phyloP scores from a whole-genome alignment of 2,797 vertebrate species.

The Clarias pachynema region DNA sequence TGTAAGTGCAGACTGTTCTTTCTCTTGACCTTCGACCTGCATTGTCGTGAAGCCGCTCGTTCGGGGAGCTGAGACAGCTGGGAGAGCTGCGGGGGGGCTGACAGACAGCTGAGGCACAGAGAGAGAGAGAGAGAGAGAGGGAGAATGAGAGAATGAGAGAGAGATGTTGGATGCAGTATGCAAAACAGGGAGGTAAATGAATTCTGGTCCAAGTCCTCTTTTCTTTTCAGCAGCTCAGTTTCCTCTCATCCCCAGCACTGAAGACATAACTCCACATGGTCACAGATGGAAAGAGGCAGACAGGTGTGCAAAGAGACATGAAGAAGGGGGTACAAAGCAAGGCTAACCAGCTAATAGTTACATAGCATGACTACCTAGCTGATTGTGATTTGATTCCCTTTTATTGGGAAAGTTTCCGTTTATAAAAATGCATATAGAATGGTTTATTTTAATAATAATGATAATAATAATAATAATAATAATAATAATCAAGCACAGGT shows the following conservation, averaged over 20 bases:
- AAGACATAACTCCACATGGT: constrained; percentile 69
- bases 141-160: constrained; percentile 72
- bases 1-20: constrained; percentile 84
- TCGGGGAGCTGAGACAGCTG: constrained; percentile 80
- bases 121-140: constrained; percentile 58
- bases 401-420: neutral
- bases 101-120: constrained; percentile 62
- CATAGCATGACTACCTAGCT: neutral
- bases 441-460: neutral
- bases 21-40: constrained; percentile 83
- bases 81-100: constrained; percentile 71
- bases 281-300: constrained; percentile 52
- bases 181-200: constrained; percentile 63
- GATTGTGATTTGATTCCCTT: neutral
- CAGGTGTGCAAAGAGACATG: constrained; percentile 49
- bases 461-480: no score
- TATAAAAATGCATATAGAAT: neutral
- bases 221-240: constrained; percentile 43
- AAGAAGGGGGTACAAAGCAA: constrained; percentile 58
- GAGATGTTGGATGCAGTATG: constrained; percentile 44
- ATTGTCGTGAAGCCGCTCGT: constrained; percentile 77
- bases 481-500: constrained; percentile 52
- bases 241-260: constrained; percentile 49
- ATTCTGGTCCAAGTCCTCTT: constrained; percentile 54
- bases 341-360: constrained; percentile 39